phyloP scores from a whole-genome alignment of 2,797 vertebrate genomes.

The Valencia hispanica region DNA sequence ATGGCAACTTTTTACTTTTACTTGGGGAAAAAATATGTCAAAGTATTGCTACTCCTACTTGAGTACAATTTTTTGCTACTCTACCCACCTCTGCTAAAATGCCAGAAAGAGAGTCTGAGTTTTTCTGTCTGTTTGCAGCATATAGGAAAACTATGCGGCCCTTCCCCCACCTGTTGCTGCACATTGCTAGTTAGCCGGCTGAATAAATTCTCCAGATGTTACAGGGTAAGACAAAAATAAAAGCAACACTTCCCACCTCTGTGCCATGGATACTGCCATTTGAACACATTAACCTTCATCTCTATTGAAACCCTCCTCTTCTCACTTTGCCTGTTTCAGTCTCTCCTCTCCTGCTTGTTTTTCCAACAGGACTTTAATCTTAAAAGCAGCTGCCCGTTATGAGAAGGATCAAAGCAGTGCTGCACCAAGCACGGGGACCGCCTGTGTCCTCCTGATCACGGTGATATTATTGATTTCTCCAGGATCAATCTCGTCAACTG shows the following conservation, averaged over 20 bases:
- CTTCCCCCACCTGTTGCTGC: background rate
- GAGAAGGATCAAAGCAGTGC: slow-evolving; percentile 71
- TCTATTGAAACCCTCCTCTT: slow-evolving; percentile 39
- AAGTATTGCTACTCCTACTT: no score
- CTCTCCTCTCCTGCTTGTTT: slow-evolving; percentile 43
- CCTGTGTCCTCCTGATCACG: slow-evolving; percentile 60
- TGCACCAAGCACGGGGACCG: slow-evolving; percentile 59
- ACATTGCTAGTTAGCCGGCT: background rate
- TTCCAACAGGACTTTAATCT: slow-evolving; percentile 68
- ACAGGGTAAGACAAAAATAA: background rate
- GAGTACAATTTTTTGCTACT: no score
- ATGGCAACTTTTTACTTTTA: no score
- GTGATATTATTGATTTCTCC: slow-evolving; percentile 69
- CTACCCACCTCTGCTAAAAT: background rate
- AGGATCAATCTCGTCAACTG: slow-evolving; percentile 59
- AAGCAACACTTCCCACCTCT: slow-evolving; percentile 4
- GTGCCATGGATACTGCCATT: slow-evolving; percentile 18
- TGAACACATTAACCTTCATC: slow-evolving; percentile 56
- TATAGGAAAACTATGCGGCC: background rate
- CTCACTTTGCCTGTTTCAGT: slow-evolving; percentile 31
- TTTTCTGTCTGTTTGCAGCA: background rate
- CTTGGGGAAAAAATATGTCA: no score
- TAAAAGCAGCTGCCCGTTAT: slow-evolving; percentile 64
- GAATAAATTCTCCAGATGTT: background rate
- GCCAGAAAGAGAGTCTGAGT: background rate